These are phyloP conservation scores for Lithophane leautieri DNA, from an alignment of 2,888 invertebrate species.

Conservation along the genomic window DNA sequence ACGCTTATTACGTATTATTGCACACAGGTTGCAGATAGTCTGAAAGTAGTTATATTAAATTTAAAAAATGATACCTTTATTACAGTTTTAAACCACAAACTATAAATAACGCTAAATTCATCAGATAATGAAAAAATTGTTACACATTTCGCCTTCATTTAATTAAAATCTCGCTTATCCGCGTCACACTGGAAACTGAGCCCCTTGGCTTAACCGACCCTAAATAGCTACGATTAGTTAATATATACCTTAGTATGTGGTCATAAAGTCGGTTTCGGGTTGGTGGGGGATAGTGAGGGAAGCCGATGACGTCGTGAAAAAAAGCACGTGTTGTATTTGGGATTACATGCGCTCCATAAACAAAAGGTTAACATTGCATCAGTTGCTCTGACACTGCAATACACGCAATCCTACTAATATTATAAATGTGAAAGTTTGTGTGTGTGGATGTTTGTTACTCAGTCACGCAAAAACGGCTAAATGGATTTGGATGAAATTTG, in stretches of 20 bases:
- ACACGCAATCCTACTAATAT: no score
- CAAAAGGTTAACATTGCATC: conserved; percentile 86
- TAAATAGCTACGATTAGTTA: conserved; percentile 56
- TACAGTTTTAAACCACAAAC: conserved; percentile 31
- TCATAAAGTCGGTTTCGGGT: conserved; percentile 70
- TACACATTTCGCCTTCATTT: conserved; percentile 79
- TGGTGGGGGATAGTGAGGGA: conserved; percentile 61
- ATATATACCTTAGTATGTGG: conserved; percentile 65
- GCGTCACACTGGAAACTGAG: conserved; percentile 86
- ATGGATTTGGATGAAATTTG: no score
- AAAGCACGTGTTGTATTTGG: conserved; percentile 90
- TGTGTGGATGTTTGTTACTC: no score
- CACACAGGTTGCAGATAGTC: not conserved
- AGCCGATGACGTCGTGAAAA: conserved; percentile 84
- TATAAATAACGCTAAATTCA: conserved; percentile 43
- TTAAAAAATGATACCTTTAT: no score
- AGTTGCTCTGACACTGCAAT: conserved; percentile 64
- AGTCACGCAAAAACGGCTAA: no score
- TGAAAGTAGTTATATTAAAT: not conserved
- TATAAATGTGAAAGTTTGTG: no score
- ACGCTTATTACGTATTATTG: not conserved
- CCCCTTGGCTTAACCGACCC: conserved; percentile 83
- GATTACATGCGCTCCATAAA: conserved; percentile 88
- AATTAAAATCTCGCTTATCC: conserved; percentile 89
- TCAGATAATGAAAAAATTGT: conserved; percentile 65